These are phyloP conservation scores for Frieseomelitta varia DNA, from an alignment of 1,140 invertebrate genomes.

Conservation along the genomic window DNA sequence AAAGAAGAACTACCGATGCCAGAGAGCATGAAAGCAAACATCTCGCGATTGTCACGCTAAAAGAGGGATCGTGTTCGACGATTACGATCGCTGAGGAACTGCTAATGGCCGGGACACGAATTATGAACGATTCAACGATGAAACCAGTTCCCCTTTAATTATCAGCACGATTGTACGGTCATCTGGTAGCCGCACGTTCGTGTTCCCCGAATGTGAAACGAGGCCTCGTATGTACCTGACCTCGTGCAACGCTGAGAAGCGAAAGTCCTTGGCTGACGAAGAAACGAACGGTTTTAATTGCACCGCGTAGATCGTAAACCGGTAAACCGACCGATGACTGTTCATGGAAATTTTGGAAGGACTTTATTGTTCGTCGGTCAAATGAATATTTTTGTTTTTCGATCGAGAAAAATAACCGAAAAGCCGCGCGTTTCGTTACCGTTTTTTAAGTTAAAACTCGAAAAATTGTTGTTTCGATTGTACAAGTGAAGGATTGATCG, in stretches of 20 bases:
- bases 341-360: not conserved
- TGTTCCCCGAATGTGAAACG: constrained; percentile 48
- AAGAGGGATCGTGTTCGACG: not conserved
- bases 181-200: constrained; percentile 36
- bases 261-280: constrained; percentile 43
- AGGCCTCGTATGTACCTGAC: constrained; percentile 49
- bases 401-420: not conserved
- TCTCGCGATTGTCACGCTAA: not conserved
- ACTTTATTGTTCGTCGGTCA: not conserved
- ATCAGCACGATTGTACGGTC: constrained; percentile 61
- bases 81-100: constrained; percentile 31
- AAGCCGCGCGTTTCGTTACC: not conserved
- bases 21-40: constrained; percentile 9
- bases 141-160: constrained; percentile 71
- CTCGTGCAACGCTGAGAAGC: constrained; percentile 41
- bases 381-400: not conserved
- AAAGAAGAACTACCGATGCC: too few relatives aligned
- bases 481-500: too few relatives aligned
- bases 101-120: constrained; percentile 18
- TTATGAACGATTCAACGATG: constrained; percentile 43
- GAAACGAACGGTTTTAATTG: constrained; percentile 27
- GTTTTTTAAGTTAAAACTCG: not conserved
- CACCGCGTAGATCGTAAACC: not conserved
- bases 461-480: too few relatives aligned
- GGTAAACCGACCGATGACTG: not conserved